These are phyloP conservation scores for Pollenia amentaria DNA, from an alignment of 2,888 invertebrate species.

Conservation along the genomic window DNA sequence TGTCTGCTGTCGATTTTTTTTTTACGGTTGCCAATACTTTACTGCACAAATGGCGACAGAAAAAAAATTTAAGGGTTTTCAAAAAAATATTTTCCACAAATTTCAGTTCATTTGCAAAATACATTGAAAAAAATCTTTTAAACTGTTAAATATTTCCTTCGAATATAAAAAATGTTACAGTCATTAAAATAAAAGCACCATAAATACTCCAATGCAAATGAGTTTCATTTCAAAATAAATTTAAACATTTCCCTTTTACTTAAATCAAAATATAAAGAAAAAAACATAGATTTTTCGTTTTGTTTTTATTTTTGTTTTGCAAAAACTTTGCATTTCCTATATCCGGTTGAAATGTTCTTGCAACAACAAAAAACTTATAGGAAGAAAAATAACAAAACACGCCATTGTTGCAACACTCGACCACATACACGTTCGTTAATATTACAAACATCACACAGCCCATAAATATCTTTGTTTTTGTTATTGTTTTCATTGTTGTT, in stretches of 20 bases:
- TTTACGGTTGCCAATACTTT: too few species aligned
- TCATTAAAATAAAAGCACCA: slow-evolving; percentile 33
- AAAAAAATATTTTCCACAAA: too few species aligned
- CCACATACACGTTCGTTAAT: slow-evolving; percentile 35
- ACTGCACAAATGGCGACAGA: too few species aligned
- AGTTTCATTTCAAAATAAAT: slow-evolving; percentile 47
- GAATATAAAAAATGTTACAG: background rate
- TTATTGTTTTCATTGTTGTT: slow-evolving; percentile 22
- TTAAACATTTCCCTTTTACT: slow-evolving; percentile 48
- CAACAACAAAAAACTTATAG: slow-evolving; percentile 6
- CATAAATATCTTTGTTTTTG: slow-evolving; percentile 37
- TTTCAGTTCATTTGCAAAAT: too few species aligned
- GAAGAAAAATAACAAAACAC: slow-evolving; percentile 42
- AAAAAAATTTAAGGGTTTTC: too few species aligned
- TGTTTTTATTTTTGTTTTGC: slow-evolving; percentile 35
- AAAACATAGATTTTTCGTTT: slow-evolving; percentile 37
- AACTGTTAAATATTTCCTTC: background rate
- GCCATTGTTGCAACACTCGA: slow-evolving; percentile 58
- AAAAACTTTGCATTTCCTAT: slow-evolving; percentile 67
- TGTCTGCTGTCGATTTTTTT: too few species aligned
- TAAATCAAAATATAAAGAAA: slow-evolving; percentile 31
- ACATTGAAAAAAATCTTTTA: background rate
- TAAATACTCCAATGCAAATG: slow-evolving; percentile 58
- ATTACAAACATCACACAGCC: slow-evolving; percentile 13
- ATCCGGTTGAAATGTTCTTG: slow-evolving; percentile 51